phyloP scores from a whole-genome alignment of 30 jellyfish, hydroid and myxozoan genomes.

The Aurelia aurita complex sp. Pacific region DNA sequence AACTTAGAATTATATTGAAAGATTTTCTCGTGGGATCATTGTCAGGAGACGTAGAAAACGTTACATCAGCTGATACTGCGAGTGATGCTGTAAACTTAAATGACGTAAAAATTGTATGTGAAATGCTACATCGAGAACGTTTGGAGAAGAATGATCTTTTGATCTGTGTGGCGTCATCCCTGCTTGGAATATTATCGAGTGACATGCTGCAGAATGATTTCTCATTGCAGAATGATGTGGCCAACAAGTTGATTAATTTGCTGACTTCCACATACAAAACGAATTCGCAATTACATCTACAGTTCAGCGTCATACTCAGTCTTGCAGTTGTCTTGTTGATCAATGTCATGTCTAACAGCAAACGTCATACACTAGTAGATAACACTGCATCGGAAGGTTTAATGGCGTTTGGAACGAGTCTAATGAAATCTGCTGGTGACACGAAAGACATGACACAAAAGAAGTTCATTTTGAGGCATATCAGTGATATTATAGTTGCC shows the following conservation, averaged over 20 bases:
- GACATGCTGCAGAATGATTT: constrained; percentile 27
- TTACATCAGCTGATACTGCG: neutral
- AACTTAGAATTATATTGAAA: constrained; percentile 1
- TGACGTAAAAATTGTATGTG: constrained; percentile 52
- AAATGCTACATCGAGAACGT: constrained; percentile 30
- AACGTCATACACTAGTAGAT: constrained; percentile 2
- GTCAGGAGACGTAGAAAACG: neutral
- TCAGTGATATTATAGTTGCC: constrained; percentile 16
- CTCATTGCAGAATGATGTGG: constrained; percentile 41
- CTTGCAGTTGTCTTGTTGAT: constrained; percentile 24
- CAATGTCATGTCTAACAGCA: constrained; percentile 8
- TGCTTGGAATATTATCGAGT: constrained; percentile 51
- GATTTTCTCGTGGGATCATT: constrained; percentile 22
- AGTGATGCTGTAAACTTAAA: constrained; percentile 3
- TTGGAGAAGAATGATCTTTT: constrained; percentile 32
- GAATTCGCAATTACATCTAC: neutral
- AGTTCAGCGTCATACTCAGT: constrained; percentile 15
- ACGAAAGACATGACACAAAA: neutral
- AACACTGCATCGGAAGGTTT: constrained; percentile 15
- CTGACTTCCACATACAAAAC: constrained; percentile 7
- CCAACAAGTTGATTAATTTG: constrained; percentile 24
- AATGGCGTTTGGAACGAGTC: neutral
- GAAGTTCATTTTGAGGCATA: neutral
- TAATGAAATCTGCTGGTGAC: neutral
- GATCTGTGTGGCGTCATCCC: constrained; percentile 51